Base-by-base conservation (phyloP, 92 coral and sea anemone species). In the Phenganax subtilis region DNA sequence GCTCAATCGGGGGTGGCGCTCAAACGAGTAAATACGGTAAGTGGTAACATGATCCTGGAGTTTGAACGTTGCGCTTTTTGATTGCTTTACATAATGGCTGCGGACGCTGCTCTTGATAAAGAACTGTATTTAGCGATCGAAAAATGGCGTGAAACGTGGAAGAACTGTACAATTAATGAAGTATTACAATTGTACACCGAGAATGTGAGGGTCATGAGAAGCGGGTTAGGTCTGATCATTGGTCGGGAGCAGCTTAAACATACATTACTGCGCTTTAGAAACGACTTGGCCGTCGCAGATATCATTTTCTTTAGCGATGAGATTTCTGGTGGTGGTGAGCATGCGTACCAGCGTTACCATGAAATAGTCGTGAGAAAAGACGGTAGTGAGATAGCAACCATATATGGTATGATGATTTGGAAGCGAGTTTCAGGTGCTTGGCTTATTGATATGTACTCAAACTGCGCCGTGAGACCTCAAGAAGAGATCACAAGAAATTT, bases 101-200 rank as follows among this genome's bases (percentile, higher is more conserved):
- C 47, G 47, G 71, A 79, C 17, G 14, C 54, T 25, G 9, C 9
- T 57, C 83, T 79, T 2, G 75, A 79, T 9, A 58, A 20, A 61
- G 83, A 79, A 28, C 83, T 79, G 14, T 20, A 79, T 51, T 52
- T 57, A 79, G 83, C 52, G 44, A 79, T 79, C 12, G 83, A 79
- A 59, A 79, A 79, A 74, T 79, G 83, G 83, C 83, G 83, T 7
- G 62, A 74, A 12, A 74, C 62, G 10, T 58, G 83, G 83, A 79
- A 79, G 62, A 17, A 47, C 2, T 54, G 83, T 16, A 29, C 57
- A 31, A 79, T 59, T 20, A 51, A 79, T 15, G 83, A 79, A 30
- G 62, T 79, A 9, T 8, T 58, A 74, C n/a, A 79, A 31, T 12
- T 79, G 83, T 79, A 79, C 72, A 57, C 65, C 7, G 75, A 16